Evolutionary conservation across 2,113 vertebrate genomes (phyloP).

Genomic region (Machaerirhynchus nigripectus): DNA sequence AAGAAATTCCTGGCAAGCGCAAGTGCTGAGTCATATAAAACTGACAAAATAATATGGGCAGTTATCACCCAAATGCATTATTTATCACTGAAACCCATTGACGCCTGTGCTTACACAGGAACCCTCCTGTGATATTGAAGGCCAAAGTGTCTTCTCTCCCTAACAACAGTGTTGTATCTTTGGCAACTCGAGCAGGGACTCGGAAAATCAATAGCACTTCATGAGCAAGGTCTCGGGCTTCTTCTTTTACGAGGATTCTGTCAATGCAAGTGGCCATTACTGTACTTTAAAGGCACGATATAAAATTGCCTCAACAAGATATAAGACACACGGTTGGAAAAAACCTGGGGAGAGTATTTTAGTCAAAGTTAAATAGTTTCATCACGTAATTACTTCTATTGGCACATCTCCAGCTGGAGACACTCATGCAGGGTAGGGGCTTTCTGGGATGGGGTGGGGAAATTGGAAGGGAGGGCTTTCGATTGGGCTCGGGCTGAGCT

Average conservation of each 20-base stretch:
- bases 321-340: slow-evolving; percentile 82
- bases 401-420: slow-evolving; percentile 78
- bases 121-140: slow-evolving; percentile 82
- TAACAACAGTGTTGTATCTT: slow-evolving; percentile 79
- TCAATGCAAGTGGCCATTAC: slow-evolving; percentile 86
- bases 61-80: slow-evolving; percentile 78
- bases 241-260: slow-evolving; percentile 83
- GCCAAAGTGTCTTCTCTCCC: slow-evolving; percentile 73
- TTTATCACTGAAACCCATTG: slow-evolving; percentile 71
- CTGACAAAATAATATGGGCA: slow-evolving; percentile 70
- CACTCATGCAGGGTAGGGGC: slow-evolving; percentile 38
- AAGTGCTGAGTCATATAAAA: slow-evolving; percentile 77
- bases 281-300: slow-evolving; percentile 83
- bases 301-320: slow-evolving; percentile 84
- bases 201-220: slow-evolving; percentile 84
- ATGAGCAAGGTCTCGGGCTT: slow-evolving; percentile 79
- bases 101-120: slow-evolving; percentile 74
- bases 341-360: slow-evolving; percentile 84
- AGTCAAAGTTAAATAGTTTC: slow-evolving; percentile 85
- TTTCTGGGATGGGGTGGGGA: slow-evolving; percentile 56
- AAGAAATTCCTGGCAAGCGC: slow-evolving; percentile 37
- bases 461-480: slow-evolving; percentile 48
- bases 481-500: slow-evolving; percentile 49
- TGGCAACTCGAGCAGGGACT: slow-evolving; percentile 79
- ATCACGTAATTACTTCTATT: slow-evolving; percentile 82